These are phyloP conservation scores for Eunapius fragilis DNA, from an alignment of 37 sponge, comb jelly and placozoan genomes.

Conservation along the genomic window DNA sequence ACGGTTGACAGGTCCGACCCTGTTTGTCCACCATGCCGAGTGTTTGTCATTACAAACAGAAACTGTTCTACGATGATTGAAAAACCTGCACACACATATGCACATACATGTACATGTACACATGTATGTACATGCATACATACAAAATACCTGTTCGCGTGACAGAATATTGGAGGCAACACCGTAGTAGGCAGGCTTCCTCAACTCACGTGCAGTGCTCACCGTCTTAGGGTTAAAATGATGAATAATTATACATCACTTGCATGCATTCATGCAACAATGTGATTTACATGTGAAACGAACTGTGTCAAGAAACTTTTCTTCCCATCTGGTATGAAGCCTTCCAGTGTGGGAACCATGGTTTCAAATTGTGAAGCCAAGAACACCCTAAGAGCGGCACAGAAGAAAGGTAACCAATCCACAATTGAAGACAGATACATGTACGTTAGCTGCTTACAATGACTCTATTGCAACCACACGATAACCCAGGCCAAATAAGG, in stretches of 20 bases:
- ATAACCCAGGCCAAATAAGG: constrained; percentile 69
- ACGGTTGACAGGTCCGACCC: too few relatives aligned
- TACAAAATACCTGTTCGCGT: constrained; percentile 51
- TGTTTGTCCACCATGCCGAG: too few relatives aligned
- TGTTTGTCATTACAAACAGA: too few relatives aligned
- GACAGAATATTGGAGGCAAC: constrained; percentile 53
- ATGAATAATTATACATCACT: not conserved
- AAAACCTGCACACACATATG: too few relatives aligned
- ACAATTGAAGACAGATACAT: not conserved
- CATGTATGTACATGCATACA: not conserved
- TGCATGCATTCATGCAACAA: not conserved
- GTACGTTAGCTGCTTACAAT: constrained; percentile 55
- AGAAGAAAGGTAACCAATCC: too few relatives aligned
- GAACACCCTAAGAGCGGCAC: constrained; percentile 70
- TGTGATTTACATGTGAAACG: constrained; percentile 72
- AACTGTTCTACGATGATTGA: too few relatives aligned
- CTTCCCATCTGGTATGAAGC: constrained; percentile 78
- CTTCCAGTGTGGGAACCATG: constrained; percentile 69
- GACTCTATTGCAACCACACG: constrained; percentile 90
- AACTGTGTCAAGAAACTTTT: constrained; percentile 84
- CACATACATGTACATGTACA: not conserved
- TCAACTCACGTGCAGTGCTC: constrained; percentile 68
- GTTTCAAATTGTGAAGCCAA: constrained; percentile 86
- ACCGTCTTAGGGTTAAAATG: constrained; percentile 67
- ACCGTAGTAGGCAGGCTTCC: constrained; percentile 72